phyloP scores from a whole-genome alignment of 53 echinoderm and acorn worm genomes.

The Antedon mediterranea region DNA sequence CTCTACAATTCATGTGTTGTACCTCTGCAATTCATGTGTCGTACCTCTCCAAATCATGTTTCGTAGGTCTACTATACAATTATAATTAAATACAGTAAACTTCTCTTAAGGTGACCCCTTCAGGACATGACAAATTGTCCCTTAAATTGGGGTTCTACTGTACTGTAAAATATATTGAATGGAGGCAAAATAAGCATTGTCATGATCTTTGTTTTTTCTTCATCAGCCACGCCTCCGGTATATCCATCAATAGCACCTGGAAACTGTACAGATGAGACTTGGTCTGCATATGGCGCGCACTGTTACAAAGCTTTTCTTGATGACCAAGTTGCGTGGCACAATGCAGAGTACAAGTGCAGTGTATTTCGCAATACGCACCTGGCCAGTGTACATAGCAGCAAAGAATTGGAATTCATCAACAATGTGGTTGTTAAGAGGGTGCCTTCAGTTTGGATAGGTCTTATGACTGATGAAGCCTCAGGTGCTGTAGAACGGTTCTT shows the following conservation, averaged over 20 bases:
- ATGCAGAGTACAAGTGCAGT: constrained; percentile 23
- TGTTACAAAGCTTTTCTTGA: constrained; percentile 39
- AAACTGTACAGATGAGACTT: constrained; percentile 29
- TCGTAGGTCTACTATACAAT: too few species aligned
- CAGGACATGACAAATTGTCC: too few species aligned
- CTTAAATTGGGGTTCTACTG: too few species aligned
- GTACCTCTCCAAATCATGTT: too few species aligned
- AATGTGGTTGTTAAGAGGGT: constrained; percentile 14
- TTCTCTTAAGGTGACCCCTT: too few species aligned
- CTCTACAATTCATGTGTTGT: too few species aligned
- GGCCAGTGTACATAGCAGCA: constrained; percentile 25
- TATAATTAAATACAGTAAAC: too few species aligned
- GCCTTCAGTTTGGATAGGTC: constrained; percentile 44
- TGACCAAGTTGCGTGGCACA: constrained; percentile 16
- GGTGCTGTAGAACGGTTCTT: too few species aligned
- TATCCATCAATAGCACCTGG: constrained; percentile 24
- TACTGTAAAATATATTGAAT: too few species aligned
- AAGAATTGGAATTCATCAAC: constrained; percentile 15
- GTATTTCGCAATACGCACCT: constrained; percentile 11
- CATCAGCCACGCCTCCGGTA: constrained; percentile 12
- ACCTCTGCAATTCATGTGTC: too few species aligned
- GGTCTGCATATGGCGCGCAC: constrained; percentile 23
- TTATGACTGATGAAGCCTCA: constrained; percentile 9
- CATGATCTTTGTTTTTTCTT: not conserved
- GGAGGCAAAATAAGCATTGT: not conserved